Conservation (phyloP, 2,888 invertebrate genomes). For the Diaphora mendica region DNA sequence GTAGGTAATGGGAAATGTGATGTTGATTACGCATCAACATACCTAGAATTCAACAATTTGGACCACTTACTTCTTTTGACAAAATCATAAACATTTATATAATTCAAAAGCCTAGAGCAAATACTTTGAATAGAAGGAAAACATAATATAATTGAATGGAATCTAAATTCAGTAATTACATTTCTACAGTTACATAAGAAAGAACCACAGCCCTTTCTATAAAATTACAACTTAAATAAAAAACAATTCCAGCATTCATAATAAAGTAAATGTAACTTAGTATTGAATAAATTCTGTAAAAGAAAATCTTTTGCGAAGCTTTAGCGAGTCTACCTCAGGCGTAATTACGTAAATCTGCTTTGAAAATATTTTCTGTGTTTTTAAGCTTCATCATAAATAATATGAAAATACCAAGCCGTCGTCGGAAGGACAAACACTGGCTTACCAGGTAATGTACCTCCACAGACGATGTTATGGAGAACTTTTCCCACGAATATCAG, state of each 20-base stretch:
- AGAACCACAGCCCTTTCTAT: neutral
- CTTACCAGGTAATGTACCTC: conserved; percentile 8
- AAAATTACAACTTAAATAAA: neutral
- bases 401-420: neutral
- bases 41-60: neutral
- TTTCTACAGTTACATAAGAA: neutral
- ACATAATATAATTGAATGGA: neutral
- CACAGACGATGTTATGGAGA: neutral
- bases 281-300: conserved; percentile 13
- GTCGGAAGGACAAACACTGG: conserved; percentile 8
- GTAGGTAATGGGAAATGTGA: neutral
- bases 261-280: conserved; percentile 23
- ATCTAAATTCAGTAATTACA: neutral
- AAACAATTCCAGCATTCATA: conserved; percentile 8
- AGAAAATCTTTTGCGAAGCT: conserved; percentile 14
- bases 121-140: neutral
- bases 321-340: conserved; percentile 3
- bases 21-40: no score
- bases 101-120: neutral
- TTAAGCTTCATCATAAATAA: conserved; percentile 7
- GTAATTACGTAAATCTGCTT: conserved; percentile 14
- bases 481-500: conserved; percentile 5
- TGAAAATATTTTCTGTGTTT: conserved; percentile 4
- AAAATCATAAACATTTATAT: neutral
- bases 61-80: neutral